Evolutionary conservation across 2,888 invertebrate genomes (phyloP), one percentile per base, ranked within the genome.

Genomic region (Tubulanus polymorphus): DNA sequence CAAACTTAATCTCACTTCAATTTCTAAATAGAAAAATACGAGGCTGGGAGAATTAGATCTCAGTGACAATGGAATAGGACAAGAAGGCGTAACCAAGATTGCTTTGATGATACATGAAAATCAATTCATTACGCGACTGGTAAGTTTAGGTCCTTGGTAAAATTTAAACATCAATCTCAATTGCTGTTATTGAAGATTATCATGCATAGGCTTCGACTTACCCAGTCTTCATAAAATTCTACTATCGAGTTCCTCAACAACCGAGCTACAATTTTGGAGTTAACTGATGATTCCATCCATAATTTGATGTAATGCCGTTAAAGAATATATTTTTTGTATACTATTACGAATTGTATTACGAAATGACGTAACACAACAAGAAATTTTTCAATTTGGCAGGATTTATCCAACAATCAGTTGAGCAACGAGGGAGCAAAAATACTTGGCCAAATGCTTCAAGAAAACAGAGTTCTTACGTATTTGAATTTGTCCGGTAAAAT

Each of bases 91-190:
- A 30, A 55, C 56, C 51, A 52, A 63, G 35, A 48, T 71, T 1
- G 60, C 66, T 8, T 61, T 64, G 27, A 61, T 66, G 55, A 56
- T 71, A 0, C 45, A 59, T 1, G 65, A 67, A 28, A 71, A 71
- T 49, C 50, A 63, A 27, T 57, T 59, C 25, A 63, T 71, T 6
- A 56, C 57, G 8, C 61, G 63, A 37, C 45, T 71, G 56, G 71
- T 70, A 57, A 52, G 67, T 56, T 37, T 2, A 15, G 23, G 30
- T 2, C 27, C 27, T 32, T 37, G 10, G n/a, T n/a, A n/a, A n/a
- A n/a, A n/a, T n/a, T n/a, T n/a, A n/a, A n/a, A n/a, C n/a, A n/a
- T n/a, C n/a, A n/a, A n/a, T n/a, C n/a, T n/a, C n/a, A n/a, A n/a
- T n/a, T n/a, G n/a, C n/a, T n/a, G n/a, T n/a, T n/a, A n/a, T n/a